Conservation (phyloP, 2,888 invertebrate genomes). For the Tipula unca region DNA sequence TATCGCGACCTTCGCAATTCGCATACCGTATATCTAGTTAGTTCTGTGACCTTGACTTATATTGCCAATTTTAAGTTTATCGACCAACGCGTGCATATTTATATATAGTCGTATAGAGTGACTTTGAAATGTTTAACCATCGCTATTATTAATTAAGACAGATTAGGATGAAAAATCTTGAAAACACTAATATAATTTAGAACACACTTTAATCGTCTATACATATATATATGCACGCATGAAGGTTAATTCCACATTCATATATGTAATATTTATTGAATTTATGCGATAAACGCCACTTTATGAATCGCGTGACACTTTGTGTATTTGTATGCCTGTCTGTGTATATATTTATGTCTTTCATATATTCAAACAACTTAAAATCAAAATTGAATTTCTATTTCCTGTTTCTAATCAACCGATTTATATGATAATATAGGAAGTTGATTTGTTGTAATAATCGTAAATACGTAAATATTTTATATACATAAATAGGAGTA, state of each 20-base stretch:
- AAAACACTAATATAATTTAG: not conserved
- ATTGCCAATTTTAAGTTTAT: not conserved
- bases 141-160: not conserved
- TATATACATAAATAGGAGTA: no score
- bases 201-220: not conserved
- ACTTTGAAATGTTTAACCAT: not conserved
- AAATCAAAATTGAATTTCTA: not conserved
- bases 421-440: conserved; percentile 2
- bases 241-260: not conserved
- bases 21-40: not conserved
- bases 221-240: not conserved
- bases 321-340: not conserved
- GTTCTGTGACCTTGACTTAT: not conserved
- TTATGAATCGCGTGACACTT: not conserved
- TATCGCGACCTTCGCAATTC: not conserved
- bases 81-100: not conserved
- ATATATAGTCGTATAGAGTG: not conserved
- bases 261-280: not conserved
- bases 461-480: not conserved
- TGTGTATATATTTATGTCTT: not conserved
- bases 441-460: not conserved
- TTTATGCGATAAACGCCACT: not conserved
- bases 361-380: not conserved
- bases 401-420: not conserved
- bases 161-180: not conserved